These are phyloP conservation scores for Theristicus caerulescens DNA, from an alignment of 2,113 vertebrate genomes.

Conservation along the genomic window DNA sequence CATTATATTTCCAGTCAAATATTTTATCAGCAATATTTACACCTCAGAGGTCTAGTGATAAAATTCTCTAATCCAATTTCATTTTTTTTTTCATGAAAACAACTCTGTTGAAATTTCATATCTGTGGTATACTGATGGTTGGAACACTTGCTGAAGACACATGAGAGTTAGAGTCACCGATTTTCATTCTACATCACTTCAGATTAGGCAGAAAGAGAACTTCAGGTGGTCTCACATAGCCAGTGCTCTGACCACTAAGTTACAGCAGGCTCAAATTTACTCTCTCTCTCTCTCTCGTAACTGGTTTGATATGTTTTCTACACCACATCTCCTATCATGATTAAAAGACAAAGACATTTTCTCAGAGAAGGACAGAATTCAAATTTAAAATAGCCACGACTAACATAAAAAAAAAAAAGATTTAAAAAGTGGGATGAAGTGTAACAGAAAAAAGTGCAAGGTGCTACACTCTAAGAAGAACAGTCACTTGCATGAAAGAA, in stretches of 20 bases:
- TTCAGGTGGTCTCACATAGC: accelerated
- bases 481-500: background rate
- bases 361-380: background rate
- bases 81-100: background rate
- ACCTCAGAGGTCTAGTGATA: background rate
- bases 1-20: background rate
- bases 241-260: background rate
- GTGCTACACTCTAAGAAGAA: background rate
- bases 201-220: background rate
- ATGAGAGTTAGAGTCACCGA: background rate
- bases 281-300: background rate
- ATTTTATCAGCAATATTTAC: background rate
- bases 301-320: background rate
- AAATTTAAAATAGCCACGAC: background rate
- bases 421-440: background rate
- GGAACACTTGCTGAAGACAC: background rate
- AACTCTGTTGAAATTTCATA: background rate
- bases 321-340: background rate
- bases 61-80: background rate
- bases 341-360: background rate
- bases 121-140: background rate
- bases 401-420: background rate
- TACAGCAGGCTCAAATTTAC: background rate
- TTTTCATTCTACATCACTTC: background rate
- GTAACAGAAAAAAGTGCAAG: background rate